Percentiles rank a stretch among this genome's conserved stretches.
These are phyloP conservation scores for Aegotheles bennettii DNA, from an alignment of 2,113 vertebrate genomes.

Conservation along the genomic window DNA sequence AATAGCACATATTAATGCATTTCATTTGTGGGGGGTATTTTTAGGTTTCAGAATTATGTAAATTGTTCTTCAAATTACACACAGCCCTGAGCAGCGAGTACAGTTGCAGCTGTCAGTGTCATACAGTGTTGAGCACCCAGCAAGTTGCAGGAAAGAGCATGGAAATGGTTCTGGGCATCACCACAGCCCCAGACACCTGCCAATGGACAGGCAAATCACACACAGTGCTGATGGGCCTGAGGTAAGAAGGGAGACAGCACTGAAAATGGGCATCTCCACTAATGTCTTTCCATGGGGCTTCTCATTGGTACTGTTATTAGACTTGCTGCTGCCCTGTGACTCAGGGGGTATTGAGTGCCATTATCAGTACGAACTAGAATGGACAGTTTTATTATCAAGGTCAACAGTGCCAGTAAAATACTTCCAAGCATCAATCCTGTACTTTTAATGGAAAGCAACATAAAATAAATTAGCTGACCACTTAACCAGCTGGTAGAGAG, in stretches of 20 bases:
- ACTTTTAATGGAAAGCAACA: slow-evolving; percentile 36
- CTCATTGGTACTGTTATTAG: not conserved
- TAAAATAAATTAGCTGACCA: slow-evolving; percentile 36
- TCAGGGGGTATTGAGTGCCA: not conserved
- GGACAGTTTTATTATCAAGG: slow-evolving; percentile 49
- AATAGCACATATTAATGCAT: not conserved
- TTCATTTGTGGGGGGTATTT: slow-evolving; percentile 28
- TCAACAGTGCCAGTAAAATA: slow-evolving; percentile 39
- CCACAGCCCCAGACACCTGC: not conserved
- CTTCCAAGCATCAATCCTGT: slow-evolving; percentile 15
- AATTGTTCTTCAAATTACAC: slow-evolving; percentile 43
- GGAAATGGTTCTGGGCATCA: not conserved
- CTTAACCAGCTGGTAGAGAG: not conserved
- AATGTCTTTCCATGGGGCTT: not conserved
- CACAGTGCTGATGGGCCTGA: not conserved
- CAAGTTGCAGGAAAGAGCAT: not conserved
- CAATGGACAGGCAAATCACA: not conserved
- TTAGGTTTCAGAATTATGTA: slow-evolving; percentile 43
- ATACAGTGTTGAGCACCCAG: not conserved
- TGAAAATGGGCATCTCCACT: not conserved
- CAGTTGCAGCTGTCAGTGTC: slow-evolving; percentile 24
- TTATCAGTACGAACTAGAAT: not conserved
- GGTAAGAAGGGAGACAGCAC: not conserved
- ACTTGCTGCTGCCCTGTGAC: not conserved
- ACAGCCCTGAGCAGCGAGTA: not conserved